Percentiles rank a stretch among this genome's conserved stretches.
Evolutionary conservation across 2,888 invertebrate genomes (phyloP).

Genomic region (Pseudococcus jackbeardsleyi): DNA sequence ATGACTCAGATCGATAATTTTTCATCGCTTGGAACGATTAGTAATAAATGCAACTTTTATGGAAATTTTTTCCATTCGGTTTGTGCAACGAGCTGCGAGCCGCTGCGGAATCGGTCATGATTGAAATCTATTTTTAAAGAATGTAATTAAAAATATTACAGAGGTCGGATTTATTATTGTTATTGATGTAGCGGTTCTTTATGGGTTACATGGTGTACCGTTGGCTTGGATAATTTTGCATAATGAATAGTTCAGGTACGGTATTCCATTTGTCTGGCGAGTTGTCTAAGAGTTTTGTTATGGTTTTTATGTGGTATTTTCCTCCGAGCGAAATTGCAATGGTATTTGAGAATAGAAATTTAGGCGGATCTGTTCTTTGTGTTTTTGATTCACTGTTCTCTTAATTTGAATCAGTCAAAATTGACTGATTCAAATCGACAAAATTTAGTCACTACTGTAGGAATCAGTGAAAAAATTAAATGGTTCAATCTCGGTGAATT

Average conservation of each 20-base stretch:
- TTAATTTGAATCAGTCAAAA: too few species aligned
- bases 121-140: neutral
- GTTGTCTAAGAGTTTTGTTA: neutral
- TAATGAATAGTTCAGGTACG: neutral
- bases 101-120: neutral
- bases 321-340: neutral
- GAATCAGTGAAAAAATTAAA: too few species aligned
- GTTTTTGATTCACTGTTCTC: neutral
- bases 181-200: neutral
- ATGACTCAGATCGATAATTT: neutral
- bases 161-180: neutral
- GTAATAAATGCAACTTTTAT: constrained; percentile 1
- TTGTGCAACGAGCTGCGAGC: neutral
- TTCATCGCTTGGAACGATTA: neutral
- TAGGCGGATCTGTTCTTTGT: too few species aligned
- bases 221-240: neutral
- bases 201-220: neutral
- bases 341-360: neutral
- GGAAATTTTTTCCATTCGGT: neutral
- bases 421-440: too few species aligned
- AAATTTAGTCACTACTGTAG: too few species aligned
- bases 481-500: too few species aligned
- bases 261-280: neutral
- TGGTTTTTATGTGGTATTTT: neutral
- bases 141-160: neutral